These are phyloP conservation scores for Forficula auricularia DNA, from an alignment of 1,140 invertebrate species.

Conservation along the genomic window DNA sequence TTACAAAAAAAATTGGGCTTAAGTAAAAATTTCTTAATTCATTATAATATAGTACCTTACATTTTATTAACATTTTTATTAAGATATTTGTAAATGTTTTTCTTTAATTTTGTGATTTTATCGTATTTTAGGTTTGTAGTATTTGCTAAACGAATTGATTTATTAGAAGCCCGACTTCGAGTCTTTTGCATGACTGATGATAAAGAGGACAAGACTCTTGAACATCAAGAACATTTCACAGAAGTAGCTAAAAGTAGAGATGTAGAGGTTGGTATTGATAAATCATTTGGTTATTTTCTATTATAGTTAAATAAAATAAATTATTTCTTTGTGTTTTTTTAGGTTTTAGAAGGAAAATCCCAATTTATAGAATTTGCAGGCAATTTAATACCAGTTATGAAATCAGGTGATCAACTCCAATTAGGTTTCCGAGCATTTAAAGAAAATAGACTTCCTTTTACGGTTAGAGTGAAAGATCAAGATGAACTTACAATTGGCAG, in stretches of 20 bases:
- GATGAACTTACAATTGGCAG: slow-evolving; percentile 66
- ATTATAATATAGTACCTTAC: too few species aligned
- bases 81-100: too few species aligned
- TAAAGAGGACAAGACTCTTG: slow-evolving; percentile 88
- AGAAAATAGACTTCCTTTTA: slow-evolving; percentile 85
- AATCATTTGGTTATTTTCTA: not conserved
- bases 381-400: slow-evolving; percentile 85
- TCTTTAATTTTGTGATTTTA: too few species aligned
- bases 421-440: slow-evolving; percentile 79
- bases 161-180: slow-evolving; percentile 69
- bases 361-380: slow-evolving; percentile 89
- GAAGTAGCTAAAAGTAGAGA: slow-evolving; percentile 83
- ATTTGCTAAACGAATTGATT: slow-evolving; percentile 78
- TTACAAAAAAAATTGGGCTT: too few species aligned
- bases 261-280: slow-evolving; percentile 44
- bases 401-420: slow-evolving; percentile 79
- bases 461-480: slow-evolving; percentile 66
- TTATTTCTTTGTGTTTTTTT: slow-evolving; percentile 3
- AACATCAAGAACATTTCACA: slow-evolving; percentile 82
- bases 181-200: slow-evolving; percentile 97
- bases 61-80: too few species aligned
- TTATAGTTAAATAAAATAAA: slow-evolving; percentile 4
- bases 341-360: slow-evolving; percentile 70
- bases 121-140: slow-evolving; percentile 85
- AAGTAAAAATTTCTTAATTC: too few species aligned